A percentile compares a stretch with the other conserved stretches of the same genome.
phyloP scores from a whole-genome alignment of 1,140 invertebrate genomes.

The Diabrotica virgifera region DNA sequence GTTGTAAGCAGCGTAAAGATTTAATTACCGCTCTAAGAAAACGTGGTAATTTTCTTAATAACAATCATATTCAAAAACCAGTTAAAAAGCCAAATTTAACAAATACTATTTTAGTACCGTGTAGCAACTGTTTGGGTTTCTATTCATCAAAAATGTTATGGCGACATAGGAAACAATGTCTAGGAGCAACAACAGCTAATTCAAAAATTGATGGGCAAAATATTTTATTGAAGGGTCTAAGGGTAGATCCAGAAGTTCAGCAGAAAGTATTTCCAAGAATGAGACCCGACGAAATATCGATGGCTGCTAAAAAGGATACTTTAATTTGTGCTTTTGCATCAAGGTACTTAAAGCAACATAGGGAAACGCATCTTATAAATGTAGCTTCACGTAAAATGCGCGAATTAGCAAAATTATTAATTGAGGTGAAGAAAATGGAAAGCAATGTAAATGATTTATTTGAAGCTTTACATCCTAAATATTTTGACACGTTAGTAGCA shows the following conservation, averaged over 20 bases:
- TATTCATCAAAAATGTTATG: slow-evolving; percentile 14
- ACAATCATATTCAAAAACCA: slow-evolving; percentile 15
- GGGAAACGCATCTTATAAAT: slow-evolving; percentile 32
- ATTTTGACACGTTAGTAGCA: slow-evolving; percentile 20
- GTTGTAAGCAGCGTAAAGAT: slow-evolving; percentile 11
- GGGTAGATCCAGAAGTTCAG: background rate
- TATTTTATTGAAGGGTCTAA: background rate
- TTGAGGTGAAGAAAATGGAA: slow-evolving; percentile 28
- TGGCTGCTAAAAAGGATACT: slow-evolving; percentile 29
- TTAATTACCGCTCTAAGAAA: slow-evolving; percentile 15
- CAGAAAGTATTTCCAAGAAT: slow-evolving; percentile 25
- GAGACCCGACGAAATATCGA: slow-evolving; percentile 31
- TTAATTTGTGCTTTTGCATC: slow-evolving; percentile 36
- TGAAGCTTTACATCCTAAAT: slow-evolving; percentile 13
- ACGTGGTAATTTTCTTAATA: slow-evolving; percentile 23
- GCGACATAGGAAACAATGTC: slow-evolving; percentile 19
- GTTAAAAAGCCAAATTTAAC: slow-evolving; percentile 2
- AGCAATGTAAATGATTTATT: background rate
- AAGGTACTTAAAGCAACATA: slow-evolving; percentile 31
- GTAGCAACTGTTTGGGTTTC: slow-evolving; percentile 11
- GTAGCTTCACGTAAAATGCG: slow-evolving; percentile 34
- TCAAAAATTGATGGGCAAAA: background rate
- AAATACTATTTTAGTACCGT: too few relatives aligned
- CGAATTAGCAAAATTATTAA: slow-evolving; percentile 28
- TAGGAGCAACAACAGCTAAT: background rate